These are phyloP conservation scores for Stigmatopora nigra DNA, from an alignment of 2,113 vertebrate genomes.

Conservation along the genomic window DNA sequence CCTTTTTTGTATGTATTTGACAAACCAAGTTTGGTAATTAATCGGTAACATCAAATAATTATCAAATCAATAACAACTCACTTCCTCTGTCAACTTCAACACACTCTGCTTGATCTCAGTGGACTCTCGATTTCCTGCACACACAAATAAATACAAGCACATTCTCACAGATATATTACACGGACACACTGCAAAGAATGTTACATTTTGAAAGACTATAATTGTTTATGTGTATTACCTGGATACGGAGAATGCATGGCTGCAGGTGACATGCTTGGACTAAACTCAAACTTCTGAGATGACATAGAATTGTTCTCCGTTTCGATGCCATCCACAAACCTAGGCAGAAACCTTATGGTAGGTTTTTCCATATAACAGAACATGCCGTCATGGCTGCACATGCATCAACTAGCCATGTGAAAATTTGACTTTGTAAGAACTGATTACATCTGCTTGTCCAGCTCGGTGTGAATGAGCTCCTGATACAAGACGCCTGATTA, in stretches of 20 bases:
- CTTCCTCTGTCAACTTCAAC: conserved; percentile 73
- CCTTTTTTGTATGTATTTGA: not conserved
- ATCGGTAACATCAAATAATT: not conserved
- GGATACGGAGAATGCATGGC: conserved; percentile 48
- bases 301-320: conserved; percentile 60
- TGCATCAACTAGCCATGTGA: not conserved
- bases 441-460: conserved; percentile 1
- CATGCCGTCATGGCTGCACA: not conserved
- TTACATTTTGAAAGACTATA: not conserved
- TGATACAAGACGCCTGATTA: conserved; percentile 1
- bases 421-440: not conserved
- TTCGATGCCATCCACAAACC: conserved; percentile 78
- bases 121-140: conserved; percentile 61
- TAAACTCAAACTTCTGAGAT: conserved; percentile 74
- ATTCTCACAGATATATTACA: conserved; percentile 9
- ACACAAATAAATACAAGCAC: conserved; percentile 25
- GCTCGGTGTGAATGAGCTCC: not conserved
- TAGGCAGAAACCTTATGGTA: conserved; percentile 23
- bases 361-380: not conserved
- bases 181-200: conserved; percentile 3
- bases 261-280: conserved; percentile 48
- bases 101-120: conserved; percentile 74
- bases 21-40: not conserved
- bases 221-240: conserved; percentile 42
- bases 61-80: conserved; percentile 42